These are phyloP conservation scores for Drosophila bocqueti DNA, from an alignment of 1,140 invertebrate species.

Conservation along the genomic window DNA sequence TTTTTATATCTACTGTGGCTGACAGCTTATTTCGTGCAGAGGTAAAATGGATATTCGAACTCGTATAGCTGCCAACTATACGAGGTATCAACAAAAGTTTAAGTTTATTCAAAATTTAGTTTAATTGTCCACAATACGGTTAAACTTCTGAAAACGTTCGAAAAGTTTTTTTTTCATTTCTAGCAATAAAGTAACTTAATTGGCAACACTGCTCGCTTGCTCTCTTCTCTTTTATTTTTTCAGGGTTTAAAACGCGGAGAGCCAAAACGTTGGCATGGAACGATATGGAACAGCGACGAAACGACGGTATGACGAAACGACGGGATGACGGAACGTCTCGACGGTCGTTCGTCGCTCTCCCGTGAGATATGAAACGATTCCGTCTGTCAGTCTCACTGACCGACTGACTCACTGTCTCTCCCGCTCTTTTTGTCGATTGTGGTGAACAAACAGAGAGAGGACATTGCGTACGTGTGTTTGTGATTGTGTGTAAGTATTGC, in stretches of 20 bases:
- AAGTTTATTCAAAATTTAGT: too few species aligned
- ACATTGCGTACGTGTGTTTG: background rate
- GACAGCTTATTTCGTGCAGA: too few species aligned
- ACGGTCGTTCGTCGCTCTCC: background rate
- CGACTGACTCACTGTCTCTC: conserved; percentile 35
- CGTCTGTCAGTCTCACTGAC: conserved; percentile 20
- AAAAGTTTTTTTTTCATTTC: too few species aligned
- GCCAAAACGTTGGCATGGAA: conserved; percentile 2
- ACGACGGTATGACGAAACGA: background rate
- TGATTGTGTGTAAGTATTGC: conserved; percentile 22
- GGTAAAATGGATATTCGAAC: too few species aligned
- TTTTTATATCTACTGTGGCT: too few species aligned
- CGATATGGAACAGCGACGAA: conserved; percentile 11
- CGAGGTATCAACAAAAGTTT: too few species aligned
- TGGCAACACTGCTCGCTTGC: too few species aligned
- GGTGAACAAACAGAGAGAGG: conserved; percentile 19
- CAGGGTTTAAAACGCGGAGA: background rate
- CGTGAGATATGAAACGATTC: conserved; percentile 5
- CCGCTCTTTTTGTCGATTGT: conserved; percentile 10
- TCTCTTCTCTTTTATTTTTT: background rate
- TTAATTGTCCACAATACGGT: too few species aligned
- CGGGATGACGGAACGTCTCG: background rate
- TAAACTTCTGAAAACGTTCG: too few species aligned
- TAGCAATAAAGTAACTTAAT: too few species aligned
- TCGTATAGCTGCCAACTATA: too few species aligned